These are phyloP conservation scores for Malacoctenus gilli DNA, from an alignment of 2,797 vertebrate genomes.

Conservation along the genomic window DNA sequence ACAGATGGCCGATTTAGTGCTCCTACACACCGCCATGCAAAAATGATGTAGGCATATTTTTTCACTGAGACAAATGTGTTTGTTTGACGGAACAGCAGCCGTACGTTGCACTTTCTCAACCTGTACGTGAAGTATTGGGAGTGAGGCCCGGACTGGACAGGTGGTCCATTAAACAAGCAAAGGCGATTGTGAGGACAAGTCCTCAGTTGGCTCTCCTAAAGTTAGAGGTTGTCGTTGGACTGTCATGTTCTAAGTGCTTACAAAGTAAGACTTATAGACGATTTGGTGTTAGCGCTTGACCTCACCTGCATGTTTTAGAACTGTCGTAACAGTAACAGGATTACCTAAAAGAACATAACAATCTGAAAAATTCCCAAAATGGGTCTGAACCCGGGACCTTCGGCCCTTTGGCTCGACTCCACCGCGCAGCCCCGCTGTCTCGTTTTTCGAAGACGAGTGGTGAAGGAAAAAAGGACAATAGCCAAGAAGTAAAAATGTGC, in stretches of 20 bases:
- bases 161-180: constrained; percentile 6
- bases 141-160: not conserved
- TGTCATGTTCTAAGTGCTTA: too few species aligned
- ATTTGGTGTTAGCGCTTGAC: too few species aligned
- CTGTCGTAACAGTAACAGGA: too few species aligned
- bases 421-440: not conserved
- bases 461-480: too few species aligned
- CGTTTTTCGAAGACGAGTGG: not conserved
- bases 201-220: not conserved
- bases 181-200: constrained; percentile 1
- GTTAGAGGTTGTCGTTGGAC: too few species aligned
- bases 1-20: constrained; percentile 15
- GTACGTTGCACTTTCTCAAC: constrained; percentile 14
- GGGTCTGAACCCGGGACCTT: too few species aligned
- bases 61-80: constrained; percentile 9
- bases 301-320: too few species aligned
- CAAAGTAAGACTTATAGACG: too few species aligned
- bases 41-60: constrained; percentile 12
- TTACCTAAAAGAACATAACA: too few species aligned
- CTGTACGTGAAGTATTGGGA: constrained; percentile 2
- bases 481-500: too few species aligned
- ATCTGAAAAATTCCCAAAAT: too few species aligned
- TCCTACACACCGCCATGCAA: constrained; percentile 3
- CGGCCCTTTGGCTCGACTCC: not conserved
- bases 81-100: constrained; percentile 20